phyloP scores from a whole-genome alignment of 2,888 invertebrate species.

The Caenorhabditis sp. region DNA sequence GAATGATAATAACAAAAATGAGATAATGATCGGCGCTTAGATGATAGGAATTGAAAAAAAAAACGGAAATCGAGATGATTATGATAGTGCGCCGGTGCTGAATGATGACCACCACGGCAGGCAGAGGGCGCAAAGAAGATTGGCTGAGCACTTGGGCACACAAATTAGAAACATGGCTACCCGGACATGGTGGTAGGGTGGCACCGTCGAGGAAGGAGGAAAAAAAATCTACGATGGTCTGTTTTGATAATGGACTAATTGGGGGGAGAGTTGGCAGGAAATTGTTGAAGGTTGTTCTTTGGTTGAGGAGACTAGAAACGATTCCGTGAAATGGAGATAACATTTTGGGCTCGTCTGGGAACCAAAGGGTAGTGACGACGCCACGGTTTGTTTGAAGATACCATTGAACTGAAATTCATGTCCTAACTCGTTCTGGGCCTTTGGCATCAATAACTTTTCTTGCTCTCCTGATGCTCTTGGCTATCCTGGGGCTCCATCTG shows the following conservation, averaged over 20 bases:
- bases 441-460: too few species aligned
- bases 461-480: constrained; percentile 67
- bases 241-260: constrained; percentile 54
- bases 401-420: too few species aligned
- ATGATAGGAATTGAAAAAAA: constrained; percentile 21
- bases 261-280: neutral
- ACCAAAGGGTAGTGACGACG: too few species aligned
- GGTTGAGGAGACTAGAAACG: too few species aligned
- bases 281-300: too few species aligned
- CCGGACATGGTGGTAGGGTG: constrained; percentile 28
- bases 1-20: constrained; percentile 9
- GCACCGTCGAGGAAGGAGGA: neutral
- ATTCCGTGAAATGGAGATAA: too few species aligned
- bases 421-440: too few species aligned
- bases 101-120: too few species aligned
- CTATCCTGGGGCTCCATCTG: constrained; percentile 67
- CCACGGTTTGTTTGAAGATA: too few species aligned
- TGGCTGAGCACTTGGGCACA: constrained; percentile 56
- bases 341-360: too few species aligned
- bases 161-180: constrained; percentile 48
- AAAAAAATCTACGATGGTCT: constrained; percentile 18
- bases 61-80: constrained; percentile 47
- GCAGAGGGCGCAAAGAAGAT: neutral
- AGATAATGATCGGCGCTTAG: constrained; percentile 16
- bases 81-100: constrained; percentile 2